Base-by-base conservation (phyloP, 2,797 vertebrate species). In the Scarus forsteni region DNA sequence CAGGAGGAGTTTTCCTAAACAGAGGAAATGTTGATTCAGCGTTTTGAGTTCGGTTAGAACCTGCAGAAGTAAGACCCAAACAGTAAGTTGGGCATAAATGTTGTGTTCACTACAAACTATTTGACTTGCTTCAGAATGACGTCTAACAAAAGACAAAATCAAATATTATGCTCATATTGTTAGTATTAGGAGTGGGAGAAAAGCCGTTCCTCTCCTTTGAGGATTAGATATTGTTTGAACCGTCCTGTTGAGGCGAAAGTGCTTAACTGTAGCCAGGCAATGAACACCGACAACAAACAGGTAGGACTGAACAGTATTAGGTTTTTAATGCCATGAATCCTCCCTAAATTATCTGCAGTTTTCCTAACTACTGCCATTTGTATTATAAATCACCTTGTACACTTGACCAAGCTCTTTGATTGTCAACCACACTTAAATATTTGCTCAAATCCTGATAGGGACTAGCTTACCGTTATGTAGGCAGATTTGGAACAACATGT, bases 211-310 rank as follows among this genome's bases (percentile, higher is more conserved):
- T 62, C 44, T 57, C 16, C 2, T 35, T 46, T 6, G 12, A 19
- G 50, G n/a, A 68, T 65, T 52, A 62, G 8, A 10, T 7, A 36
- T 18, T 70, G 61, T 75, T 77, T 81, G 57, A 64, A 58, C 34
- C 46, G 54, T 18, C 15, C 43, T 61, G 40, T 9, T 12, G 19
- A 19, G 12, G 3, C 51, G n/a, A 60, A 72, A 53, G 14, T 4
- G 9, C 19, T 52, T 54, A 70, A 42, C 35, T 12, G 0, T 11
- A 40, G 48, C 53, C 50, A 27, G 45, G 18, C 40, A 73, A 73
- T 15, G 45, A 71, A 43, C 50, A 36, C 35, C 38, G 27, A 27
- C 27, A 27, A 27, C 27, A 27, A 27, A 27, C 27, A 27, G 4
- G 27, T 27, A 27, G 27, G 27, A 27, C 27, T 27, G 27, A 27